phyloP scores from a whole-genome alignment of 2,888 invertebrate species.

The Shargacucullia verbasci region DNA sequence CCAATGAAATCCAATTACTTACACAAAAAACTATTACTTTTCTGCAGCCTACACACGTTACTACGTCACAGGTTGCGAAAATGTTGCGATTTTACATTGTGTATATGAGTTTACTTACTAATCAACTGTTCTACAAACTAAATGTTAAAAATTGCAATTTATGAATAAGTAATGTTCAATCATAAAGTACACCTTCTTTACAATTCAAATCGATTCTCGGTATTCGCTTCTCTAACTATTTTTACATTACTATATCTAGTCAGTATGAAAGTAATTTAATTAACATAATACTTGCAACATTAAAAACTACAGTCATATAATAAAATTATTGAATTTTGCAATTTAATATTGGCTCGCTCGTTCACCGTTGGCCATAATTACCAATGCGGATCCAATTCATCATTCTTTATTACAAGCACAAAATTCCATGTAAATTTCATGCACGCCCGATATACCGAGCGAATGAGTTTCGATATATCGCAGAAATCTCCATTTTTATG shows the following conservation, averaged over 20 bases:
- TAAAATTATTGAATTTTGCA: constrained; percentile 86
- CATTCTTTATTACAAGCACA: constrained; percentile 88
- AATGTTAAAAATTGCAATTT: too few relatives aligned
- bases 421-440: constrained; percentile 88
- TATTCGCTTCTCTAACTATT: too few relatives aligned
- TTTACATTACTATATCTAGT: too few relatives aligned
- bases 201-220: too few relatives aligned
- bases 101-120: too few relatives aligned
- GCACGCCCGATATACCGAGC: constrained; percentile 74
- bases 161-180: too few relatives aligned
- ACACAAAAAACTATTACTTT: constrained; percentile 82
- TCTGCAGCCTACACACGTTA: constrained; percentile 54
- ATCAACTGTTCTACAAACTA: too few relatives aligned
- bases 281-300: constrained; percentile 23
- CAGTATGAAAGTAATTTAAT: constrained; percentile 19
- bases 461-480: constrained; percentile 83
- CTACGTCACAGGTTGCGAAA: constrained; percentile 23
- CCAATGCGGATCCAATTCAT: constrained; percentile 87
- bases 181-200: too few relatives aligned
- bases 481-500: constrained; percentile 72
- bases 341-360: constrained; percentile 81
- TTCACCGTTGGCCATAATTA: constrained; percentile 85
- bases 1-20: constrained; percentile 86
- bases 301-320: constrained; percentile 70
- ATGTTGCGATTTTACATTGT: too few relatives aligned